Evolutionary conservation across 2,888 invertebrate genomes (phyloP).

Genomic region (Plemyria rubiginata): DNA sequence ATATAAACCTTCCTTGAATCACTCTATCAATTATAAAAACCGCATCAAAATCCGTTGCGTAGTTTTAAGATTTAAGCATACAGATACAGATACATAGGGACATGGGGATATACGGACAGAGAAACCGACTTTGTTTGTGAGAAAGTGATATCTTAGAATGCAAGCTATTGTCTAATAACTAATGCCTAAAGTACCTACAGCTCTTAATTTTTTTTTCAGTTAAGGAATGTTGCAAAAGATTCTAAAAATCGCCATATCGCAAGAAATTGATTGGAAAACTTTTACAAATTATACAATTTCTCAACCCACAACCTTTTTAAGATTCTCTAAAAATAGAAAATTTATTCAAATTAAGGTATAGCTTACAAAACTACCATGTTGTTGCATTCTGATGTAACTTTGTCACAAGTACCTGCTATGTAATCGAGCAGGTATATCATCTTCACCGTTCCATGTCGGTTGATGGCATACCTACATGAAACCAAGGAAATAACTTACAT

Average conservation of each 20-base stretch:
- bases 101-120: too few relatives aligned
- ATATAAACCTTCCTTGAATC: too few relatives aligned
- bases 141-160: too few relatives aligned
- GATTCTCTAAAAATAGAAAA: constrained; percentile 21
- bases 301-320: constrained; percentile 10
- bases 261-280: constrained; percentile 8
- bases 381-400: constrained; percentile 24
- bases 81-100: too few relatives aligned
- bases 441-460: constrained; percentile 31
- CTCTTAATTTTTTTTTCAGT: too few relatives aligned
- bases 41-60: too few relatives aligned
- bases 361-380: constrained; percentile 19
- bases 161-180: too few relatives aligned
- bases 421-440: constrained; percentile 25
- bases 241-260: neutral
- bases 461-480: constrained; percentile 31
- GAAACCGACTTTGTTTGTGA: too few relatives aligned
- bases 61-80: too few relatives aligned
- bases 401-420: constrained; percentile 25
- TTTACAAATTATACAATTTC: constrained; percentile 11
- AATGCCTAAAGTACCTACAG: too few relatives aligned
- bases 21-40: too few relatives aligned
- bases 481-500: constrained; percentile 32
- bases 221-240: neutral
- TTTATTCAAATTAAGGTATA: constrained; percentile 20